Base-by-base conservation (phyloP, 53 echinoderm and acorn worm species). In the Astropecten irregularis region DNA sequence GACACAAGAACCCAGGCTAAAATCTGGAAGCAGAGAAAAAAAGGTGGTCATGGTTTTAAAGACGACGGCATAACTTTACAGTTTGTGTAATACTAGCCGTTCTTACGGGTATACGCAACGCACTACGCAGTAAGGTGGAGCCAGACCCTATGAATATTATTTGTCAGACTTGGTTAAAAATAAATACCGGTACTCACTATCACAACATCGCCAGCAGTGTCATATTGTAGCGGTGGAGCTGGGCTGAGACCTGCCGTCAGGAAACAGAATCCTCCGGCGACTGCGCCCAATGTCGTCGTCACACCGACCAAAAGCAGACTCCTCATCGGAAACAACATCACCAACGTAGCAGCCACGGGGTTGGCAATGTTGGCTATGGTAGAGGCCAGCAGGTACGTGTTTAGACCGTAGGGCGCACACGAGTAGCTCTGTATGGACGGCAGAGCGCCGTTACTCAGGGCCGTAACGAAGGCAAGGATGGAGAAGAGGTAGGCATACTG, bases 401-500 rank as follows among this genome's bases (percentile, higher is more conserved):
- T 67, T 50, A 91, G 68, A n/a, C 99, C 88, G 49, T 97, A 97
- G 0, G 92, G 88, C 9, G 89, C 92, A 10, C 90, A 87, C 3
- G 99, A 97, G 62, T 88, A 97, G 37, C 87, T 91, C 79, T 95
- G 94, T 13, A 97, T 89, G 33, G 99, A 92, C 23, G 94, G 92
- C 10, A 97, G 72, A 9, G 95, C 73, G 2, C 92, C 87, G 66
- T 97, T 97, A 47, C 77, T 87, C 9, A 97, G 79, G 19, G 91
- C 90, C 30, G 90, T 95, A 9, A 91, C 90, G 37, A 66, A 87
- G 52, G 83, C 93, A 1, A 93, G 83, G 19, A 96, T 39, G 36
- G 57, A 2, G 22, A 91, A 91, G 14, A 96, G 69, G 51, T 77
- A 91, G 21, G 76, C 79, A 34, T 51, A 92, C 4, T 85, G 68